These are phyloP conservation scores for Meliscaeva auricollis DNA, from an alignment of 2,888 invertebrate species.

Conservation along the genomic window DNA sequence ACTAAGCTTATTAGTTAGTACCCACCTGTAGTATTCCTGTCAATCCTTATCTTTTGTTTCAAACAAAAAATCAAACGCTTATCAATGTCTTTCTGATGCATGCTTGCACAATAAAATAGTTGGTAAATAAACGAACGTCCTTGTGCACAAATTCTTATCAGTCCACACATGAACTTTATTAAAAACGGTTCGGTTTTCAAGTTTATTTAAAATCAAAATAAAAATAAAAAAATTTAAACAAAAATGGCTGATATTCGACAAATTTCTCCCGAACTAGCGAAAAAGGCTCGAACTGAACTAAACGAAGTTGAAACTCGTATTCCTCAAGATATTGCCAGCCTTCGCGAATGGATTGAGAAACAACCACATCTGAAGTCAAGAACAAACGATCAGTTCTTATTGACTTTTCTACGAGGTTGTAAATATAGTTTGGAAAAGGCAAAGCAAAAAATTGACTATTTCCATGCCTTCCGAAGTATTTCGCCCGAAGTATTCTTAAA, in stretches of 20 bases:
- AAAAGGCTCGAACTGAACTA: constrained; percentile 83
- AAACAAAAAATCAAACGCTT: neutral
- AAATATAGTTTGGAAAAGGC: constrained; percentile 87
- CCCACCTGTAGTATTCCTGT: neutral
- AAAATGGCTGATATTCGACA: constrained; percentile 78
- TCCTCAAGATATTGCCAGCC: constrained; percentile 81
- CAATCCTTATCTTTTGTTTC: neutral
- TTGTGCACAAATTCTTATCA: neutral
- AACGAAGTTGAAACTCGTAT: constrained; percentile 83
- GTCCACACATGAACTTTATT: neutral
- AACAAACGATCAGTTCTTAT: constrained; percentile 86
- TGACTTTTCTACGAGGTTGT: constrained; percentile 87
- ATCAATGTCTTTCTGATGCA: neutral
- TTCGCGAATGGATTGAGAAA: constrained; percentile 85
- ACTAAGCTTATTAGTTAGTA: constrained; percentile 59
- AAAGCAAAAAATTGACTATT: constrained; percentile 87
- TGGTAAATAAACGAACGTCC: neutral
- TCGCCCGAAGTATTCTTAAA: constrained; percentile 86
- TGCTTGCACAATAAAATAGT: neutral
- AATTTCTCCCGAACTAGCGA: constrained; percentile 79
- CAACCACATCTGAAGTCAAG: constrained; percentile 84
- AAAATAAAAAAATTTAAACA: too few relatives aligned
- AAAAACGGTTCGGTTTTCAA: neutral
- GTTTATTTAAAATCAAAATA: too few relatives aligned
- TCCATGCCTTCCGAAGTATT: constrained; percentile 85